Percentiles rank a stretch among this genome's conserved stretches.
Evolutionary conservation across 2,797 vertebrate species (phyloP).

Genomic region (Darevskia nairensis): DNA sequence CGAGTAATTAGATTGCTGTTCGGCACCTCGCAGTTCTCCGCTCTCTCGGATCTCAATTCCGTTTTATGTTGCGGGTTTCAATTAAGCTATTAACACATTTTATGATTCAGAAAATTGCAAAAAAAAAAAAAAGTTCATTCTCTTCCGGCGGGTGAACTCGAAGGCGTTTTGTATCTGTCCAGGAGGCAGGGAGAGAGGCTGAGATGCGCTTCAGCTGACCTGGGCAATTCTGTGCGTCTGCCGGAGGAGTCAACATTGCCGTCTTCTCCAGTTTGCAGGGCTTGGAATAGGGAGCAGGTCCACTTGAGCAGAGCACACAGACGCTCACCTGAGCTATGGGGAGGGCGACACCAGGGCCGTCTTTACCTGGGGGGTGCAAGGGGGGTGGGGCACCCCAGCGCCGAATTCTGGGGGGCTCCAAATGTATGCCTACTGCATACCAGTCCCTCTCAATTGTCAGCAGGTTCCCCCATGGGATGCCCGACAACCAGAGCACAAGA

Average conservation of each 20-base stretch:
- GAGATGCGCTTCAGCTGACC: neutral
- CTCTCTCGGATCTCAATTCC: neutral
- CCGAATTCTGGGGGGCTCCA: too few relatives aligned
- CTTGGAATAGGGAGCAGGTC: neutral
- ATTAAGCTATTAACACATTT: conserved; percentile 12
- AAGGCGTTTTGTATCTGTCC: neutral
- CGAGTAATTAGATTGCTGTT: conserved; percentile 7
- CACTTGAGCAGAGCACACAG: neutral
- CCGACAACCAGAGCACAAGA: too few relatives aligned
- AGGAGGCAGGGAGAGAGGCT: neutral
- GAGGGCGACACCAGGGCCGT: too few relatives aligned
- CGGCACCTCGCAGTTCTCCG: neutral
- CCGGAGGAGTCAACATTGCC: neutral
- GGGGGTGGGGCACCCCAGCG: too few relatives aligned
- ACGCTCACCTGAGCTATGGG: neutral
- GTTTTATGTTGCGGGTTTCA: neutral
- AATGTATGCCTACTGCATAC: too few relatives aligned
- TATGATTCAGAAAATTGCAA: conserved; percentile 3
- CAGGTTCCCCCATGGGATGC: too few relatives aligned
- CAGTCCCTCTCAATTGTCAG: too few relatives aligned
- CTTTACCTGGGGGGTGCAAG: too few relatives aligned
- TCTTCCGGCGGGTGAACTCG: rapidly evolving
- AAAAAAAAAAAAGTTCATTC: neutral
- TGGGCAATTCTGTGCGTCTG: neutral
- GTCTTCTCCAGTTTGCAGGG: neutral